These are phyloP conservation scores for Synergus japonicus DNA, from an alignment of 2,888 invertebrate genomes.

Conservation along the genomic window DNA sequence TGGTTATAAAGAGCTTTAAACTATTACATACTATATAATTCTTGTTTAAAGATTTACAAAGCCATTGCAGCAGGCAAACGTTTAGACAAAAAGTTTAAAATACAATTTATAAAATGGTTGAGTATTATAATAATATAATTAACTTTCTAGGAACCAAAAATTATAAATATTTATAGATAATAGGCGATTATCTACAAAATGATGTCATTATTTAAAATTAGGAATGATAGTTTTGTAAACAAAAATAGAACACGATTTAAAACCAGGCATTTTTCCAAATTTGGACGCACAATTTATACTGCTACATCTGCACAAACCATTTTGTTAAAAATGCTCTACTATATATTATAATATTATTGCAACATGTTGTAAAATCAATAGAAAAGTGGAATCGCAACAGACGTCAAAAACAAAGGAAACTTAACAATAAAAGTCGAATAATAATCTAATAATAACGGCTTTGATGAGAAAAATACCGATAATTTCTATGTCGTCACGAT, in stretches of 20 bases:
- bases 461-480: constrained; percentile 9
- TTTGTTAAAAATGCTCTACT: background rate
- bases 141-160: too few species aligned
- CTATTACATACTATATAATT: background rate
- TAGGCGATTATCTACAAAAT: background rate
- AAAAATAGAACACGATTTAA: background rate
- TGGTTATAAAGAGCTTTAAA: too few species aligned
- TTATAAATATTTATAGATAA: too few species aligned
- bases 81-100: background rate
- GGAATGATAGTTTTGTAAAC: background rate
- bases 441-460: background rate
- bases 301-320: background rate
- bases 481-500: background rate
- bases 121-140: too few species aligned
- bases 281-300: background rate
- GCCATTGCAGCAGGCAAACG: background rate
- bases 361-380: background rate
- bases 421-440: background rate
- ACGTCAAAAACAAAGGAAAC: constrained; percentile 3
- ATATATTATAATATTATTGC: background rate
- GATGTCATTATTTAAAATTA: background rate
- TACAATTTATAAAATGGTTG: background rate
- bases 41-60: background rate
- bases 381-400: background rate
- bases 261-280: background rate